A percentile compares a stretch with the other conserved stretches of the same genome.
These are phyloP conservation scores for Harpagoxenus sublaevis DNA, from an alignment of 2,888 invertebrate species.

Conservation along the genomic window DNA sequence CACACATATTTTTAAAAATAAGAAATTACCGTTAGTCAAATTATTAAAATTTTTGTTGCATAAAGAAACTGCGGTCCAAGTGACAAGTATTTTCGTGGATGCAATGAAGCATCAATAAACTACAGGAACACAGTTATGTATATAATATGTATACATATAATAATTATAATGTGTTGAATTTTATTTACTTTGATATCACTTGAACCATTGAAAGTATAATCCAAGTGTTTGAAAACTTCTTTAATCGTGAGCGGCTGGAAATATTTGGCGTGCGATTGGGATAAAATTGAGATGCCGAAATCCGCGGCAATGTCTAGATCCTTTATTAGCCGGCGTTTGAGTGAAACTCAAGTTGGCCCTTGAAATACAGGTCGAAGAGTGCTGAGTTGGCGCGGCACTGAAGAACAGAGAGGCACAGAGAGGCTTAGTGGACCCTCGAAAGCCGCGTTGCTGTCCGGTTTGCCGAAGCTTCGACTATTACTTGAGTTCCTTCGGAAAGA, in stretches of 20 bases:
- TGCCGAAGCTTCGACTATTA: slow-evolving; percentile 31
- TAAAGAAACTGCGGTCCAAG: neutral
- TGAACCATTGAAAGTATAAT: neutral
- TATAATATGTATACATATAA: neutral
- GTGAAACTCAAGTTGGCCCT: slow-evolving; percentile 44
- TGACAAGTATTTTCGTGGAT: neutral
- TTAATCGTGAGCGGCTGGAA: neutral
- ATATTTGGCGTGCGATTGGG: neutral
- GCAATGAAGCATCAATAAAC: neutral
- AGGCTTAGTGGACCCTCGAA: slow-evolving; percentile 36
- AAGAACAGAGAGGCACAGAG: slow-evolving; percentile 34
- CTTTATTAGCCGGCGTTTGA: slow-evolving; percentile 50
- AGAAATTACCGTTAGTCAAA: neutral
- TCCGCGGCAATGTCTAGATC: neutral
- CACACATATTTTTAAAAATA: neutral
- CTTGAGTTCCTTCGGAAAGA: neutral
- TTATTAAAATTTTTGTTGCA: neutral
- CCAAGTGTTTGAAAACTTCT: neutral
- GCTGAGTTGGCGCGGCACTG: slow-evolving; percentile 52
- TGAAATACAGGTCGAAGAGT: slow-evolving; percentile 50
- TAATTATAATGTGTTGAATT: neutral
- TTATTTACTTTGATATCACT: neutral
- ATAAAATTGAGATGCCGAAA: slow-evolving; percentile 21
- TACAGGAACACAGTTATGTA: neutral
- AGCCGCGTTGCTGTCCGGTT: slow-evolving; percentile 15